Base-by-base conservation (phyloP, 2,888 invertebrate species). In the Phalangium opilio region DNA sequence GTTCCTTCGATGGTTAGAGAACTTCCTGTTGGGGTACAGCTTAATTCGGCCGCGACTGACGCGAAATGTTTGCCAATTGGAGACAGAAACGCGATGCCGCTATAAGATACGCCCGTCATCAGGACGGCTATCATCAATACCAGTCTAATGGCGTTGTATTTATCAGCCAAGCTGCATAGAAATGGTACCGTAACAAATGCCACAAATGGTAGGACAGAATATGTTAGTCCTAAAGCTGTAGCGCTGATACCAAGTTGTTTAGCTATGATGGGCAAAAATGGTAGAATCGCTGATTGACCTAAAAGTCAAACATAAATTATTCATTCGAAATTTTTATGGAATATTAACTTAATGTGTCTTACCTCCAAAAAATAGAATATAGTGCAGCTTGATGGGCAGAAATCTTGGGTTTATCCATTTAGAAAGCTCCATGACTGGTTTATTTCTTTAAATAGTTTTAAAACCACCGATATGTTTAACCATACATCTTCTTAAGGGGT, bases 291-390 rank as follows among this genome's bases (percentile, higher is more conserved):
- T 21, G 52, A 45, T 45, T 48, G 36, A 42, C 46, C 52, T 52
- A 36, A 27, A 27, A 27, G 27, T 27, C 8, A n/a, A n/a, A n/a
- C n/a, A n/a, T n/a, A n/a, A n/a, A n/a, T n/a, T n/a, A n/a, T n/a
- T n/a, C n/a, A 34, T 34, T 34, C 17, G 17, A 14, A 36, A 36
- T 15, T 10, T 10, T 36, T 10, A 36, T 17, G 12, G 17, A 5
- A 36, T 15, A n/a, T 17, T 8, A 36, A 36, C 7, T 15, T 17
- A 36, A 10, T 36, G 38, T 12, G 12, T n/a, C 75, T 77, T 69
- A 84, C 85, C 82, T 56, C 81, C 83, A 75, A 85, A 82, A 59
- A 86, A 83, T 63, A 84, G 81, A 67, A 89, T 85, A 63, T 78
- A 89, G 63, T 86, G 86, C 0, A 78, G 78, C 72, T 89, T 89